Evolutionary conservation across 2,888 invertebrate species (phyloP).

Genomic region (Orthosia gracilis): DNA sequence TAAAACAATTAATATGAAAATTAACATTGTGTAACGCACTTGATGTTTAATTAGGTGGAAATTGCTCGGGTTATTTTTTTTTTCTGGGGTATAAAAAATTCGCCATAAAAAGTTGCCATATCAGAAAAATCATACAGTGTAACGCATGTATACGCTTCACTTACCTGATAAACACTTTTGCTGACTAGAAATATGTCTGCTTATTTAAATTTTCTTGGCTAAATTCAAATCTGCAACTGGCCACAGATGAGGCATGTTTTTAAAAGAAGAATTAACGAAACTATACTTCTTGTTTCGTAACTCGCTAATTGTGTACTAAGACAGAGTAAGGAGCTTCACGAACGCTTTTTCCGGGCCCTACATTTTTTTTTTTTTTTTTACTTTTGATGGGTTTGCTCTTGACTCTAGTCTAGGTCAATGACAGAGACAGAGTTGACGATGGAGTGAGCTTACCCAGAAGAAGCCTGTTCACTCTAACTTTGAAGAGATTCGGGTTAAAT

Average conservation of each 20-base stretch:
- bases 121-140: not conserved
- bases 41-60: slow-evolving; percentile 28
- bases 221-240: not conserved
- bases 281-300: too few relatives aligned
- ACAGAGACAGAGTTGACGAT: too few relatives aligned
- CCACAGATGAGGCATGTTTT: not conserved
- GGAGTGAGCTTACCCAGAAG: too few relatives aligned
- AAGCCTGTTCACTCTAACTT: too few relatives aligned
- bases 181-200: not conserved
- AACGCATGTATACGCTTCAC: slow-evolving; percentile 10
- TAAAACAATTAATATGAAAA: slow-evolving; percentile 83
- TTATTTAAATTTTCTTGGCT: not conserved
- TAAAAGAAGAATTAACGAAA: not conserved
- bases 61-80: slow-evolving; percentile 16
- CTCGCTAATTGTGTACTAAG: too few relatives aligned
- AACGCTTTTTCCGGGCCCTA: too few relatives aligned
- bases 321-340: too few relatives aligned
- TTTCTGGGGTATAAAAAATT: slow-evolving; percentile 1
- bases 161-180: not conserved
- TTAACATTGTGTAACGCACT: slow-evolving; percentile 71
- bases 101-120: not conserved
- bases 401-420: too few relatives aligned
- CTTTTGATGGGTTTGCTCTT: too few relatives aligned
- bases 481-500: too few relatives aligned
- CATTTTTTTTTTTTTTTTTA: too few relatives aligned